Evolutionary conservation across 2,888 invertebrate species (phyloP), one percentile per base, ranked within the genome.

Genomic region (Dasypogon diadema): DNA sequence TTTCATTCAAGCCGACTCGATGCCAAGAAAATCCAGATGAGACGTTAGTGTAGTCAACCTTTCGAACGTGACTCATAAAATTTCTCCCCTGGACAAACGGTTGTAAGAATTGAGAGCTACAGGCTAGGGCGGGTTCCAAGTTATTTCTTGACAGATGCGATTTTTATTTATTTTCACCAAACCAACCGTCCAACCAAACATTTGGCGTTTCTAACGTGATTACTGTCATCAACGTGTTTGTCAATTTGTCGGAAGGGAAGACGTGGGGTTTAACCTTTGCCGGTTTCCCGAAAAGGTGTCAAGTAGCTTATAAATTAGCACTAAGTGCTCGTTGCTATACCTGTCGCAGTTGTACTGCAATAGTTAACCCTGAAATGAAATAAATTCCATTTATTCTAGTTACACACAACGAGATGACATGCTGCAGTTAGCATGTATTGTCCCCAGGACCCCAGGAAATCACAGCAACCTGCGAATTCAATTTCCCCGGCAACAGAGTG

Each of bases 191-290:
- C 24, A 46, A 58, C 46, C 24, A 46, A 58, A 56, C 56, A 58
- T 73, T 73, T 74, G 58, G 46, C 58, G 24, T 56, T 24, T 46
- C n/a, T 60, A 60, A 74, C 30, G 30, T 74, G 58, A 74, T 74
- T 74, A 58, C 34, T 30, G 48, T 60, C 74, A 58, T 58, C 46
- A 65, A 46, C 18, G 37, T 22, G 30, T 56, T 73, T 56, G 56
- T 37, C 55, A 34, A 24, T 42, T 34, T 60, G 18, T 60, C n/a
- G 18, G 30, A 30, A 3, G 60, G 6, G 3, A 8, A n/a, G 26
- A 6, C 4, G 21, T n/a, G 10, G 26, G 26, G 24, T 24, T 30
- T 3, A 30, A n/a, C n/a, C n/a, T n/a, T n/a, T n/a, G n/a, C n/a
- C n/a, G n/a, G n/a, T n/a, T n/a, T n/a, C n/a, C n/a, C n/a, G n/a